phyloP scores from a whole-genome alignment of 2,888 invertebrate genomes.

The Teleiodes luculella region DNA sequence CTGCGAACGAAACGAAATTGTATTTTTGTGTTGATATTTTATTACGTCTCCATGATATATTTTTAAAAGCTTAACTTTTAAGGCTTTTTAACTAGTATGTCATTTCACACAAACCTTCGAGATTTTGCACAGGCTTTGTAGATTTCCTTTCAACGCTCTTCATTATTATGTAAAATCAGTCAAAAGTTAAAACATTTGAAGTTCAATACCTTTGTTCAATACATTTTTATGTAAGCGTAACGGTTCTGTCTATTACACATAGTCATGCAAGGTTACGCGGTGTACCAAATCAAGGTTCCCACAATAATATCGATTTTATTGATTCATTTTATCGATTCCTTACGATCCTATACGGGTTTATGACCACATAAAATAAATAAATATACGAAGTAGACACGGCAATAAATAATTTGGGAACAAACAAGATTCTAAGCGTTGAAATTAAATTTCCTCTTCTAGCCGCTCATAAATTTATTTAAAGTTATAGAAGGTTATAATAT shows the following conservation, averaged over 20 bases:
- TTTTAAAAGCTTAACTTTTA: too few species aligned
- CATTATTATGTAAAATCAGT: too few species aligned
- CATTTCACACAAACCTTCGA: too few species aligned
- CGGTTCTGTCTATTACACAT: not conserved
- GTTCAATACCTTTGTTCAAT: not conserved
- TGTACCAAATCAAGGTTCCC: constrained; percentile 4
- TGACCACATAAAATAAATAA: not conserved
- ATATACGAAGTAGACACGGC: not conserved
- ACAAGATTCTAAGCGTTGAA: not conserved
- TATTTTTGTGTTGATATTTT: too few species aligned
- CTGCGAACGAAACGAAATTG: too few species aligned
- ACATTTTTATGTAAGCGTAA: not conserved
- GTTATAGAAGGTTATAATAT: too few species aligned
- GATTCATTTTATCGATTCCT: not conserved
- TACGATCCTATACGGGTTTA: constrained; percentile 3
- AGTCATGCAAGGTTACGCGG: not conserved
- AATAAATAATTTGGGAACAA: not conserved
- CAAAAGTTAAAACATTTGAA: too few species aligned
- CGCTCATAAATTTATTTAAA: too few species aligned
- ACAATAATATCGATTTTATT: constrained; percentile 7
- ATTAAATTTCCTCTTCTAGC: not conserved
- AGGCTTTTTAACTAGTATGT: too few species aligned
- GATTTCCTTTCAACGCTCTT: too few species aligned
- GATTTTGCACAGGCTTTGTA: too few species aligned
- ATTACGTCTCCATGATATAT: too few species aligned